Base-by-base conservation (phyloP, 2,113 vertebrate species). In the Spizaetus ornatus region DNA sequence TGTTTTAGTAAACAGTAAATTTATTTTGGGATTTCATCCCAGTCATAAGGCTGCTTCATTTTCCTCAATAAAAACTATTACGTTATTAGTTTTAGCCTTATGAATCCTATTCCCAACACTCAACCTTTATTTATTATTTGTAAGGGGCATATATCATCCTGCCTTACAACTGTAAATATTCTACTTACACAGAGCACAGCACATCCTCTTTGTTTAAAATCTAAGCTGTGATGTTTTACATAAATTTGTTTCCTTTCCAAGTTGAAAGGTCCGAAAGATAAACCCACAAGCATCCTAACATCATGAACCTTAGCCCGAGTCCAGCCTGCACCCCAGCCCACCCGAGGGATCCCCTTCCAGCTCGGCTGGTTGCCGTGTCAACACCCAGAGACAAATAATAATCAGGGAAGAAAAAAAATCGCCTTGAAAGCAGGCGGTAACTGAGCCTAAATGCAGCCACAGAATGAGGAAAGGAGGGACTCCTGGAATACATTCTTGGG, bases 181-280 rank as follows among this genome's bases (percentile, higher is more conserved):
- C 96, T 89, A 70, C 93, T 96, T 50, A 36, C 73, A 34, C 79
- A 11, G 4, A 92, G 93, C 88, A 48, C 55, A 31, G 73, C 80
- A 82, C 79, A 93, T 96, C 96, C 84, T 84, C 91, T 91, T 93
- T 97, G 95, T 97, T 97, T 97, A 93, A 97, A 97, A 93, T 80
- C 96, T 8, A 5, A 91, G 86, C 86, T 69, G 88, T 6, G 61
- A 93, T 74, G 80, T 97, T 97, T 96, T 72, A 69, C 63, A 93
- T 83, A 61, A 87, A 59, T 93, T 95, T 81, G 36, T 66, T 95
- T 79, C 96, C 82, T 95, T 96, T 95, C 78, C 38, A 85, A 95
- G 70, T 22, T 62, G 86, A 86, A 96, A 96, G 72, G 70, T 89
- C 77, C 7, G 1, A 43, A 87, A 96, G 91, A 95, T 76, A 95